These are phyloP conservation scores for Murina feae DNA, from an alignment of 2,113 vertebrate species.

Conservation along the genomic window DNA sequence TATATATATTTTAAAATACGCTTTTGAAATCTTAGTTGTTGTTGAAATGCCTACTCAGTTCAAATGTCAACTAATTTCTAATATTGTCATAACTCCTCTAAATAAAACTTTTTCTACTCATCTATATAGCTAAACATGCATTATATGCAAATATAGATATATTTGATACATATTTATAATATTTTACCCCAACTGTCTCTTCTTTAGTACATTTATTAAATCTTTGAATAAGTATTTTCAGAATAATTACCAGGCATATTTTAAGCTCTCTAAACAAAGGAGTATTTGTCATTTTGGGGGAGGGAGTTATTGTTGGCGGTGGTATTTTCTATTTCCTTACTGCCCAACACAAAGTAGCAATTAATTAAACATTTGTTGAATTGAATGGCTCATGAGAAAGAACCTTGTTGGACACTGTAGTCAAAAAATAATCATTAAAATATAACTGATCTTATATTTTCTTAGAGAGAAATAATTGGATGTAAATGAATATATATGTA, in stretches of 20 bases:
- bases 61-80: not conserved
- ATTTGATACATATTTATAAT: not conserved
- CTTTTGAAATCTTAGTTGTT: not conserved
- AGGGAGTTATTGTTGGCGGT: not conserved
- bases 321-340: not conserved
- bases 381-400: not conserved
- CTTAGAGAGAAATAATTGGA: constrained; percentile 25
- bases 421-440: constrained; percentile 38
- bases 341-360: not conserved
- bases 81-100: not conserved
- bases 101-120: not conserved
- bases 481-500: not conserved
- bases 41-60: not conserved
- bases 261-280: not conserved
- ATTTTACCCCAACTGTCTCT: not conserved
- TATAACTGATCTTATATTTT: not conserved
- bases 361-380: constrained; percentile 30
- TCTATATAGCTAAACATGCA: not conserved
- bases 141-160: not conserved
- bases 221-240: not conserved
- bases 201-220: not conserved
- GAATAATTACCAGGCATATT: not conserved
- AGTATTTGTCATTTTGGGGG: not conserved
- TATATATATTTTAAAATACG: not conserved
- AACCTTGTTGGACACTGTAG: not conserved